Evolutionary conservation across 2,797 vertebrate genomes (phyloP), one percentile per base, ranked within the genome.

Genomic region (Ambastaia sidthimunki): DNA sequence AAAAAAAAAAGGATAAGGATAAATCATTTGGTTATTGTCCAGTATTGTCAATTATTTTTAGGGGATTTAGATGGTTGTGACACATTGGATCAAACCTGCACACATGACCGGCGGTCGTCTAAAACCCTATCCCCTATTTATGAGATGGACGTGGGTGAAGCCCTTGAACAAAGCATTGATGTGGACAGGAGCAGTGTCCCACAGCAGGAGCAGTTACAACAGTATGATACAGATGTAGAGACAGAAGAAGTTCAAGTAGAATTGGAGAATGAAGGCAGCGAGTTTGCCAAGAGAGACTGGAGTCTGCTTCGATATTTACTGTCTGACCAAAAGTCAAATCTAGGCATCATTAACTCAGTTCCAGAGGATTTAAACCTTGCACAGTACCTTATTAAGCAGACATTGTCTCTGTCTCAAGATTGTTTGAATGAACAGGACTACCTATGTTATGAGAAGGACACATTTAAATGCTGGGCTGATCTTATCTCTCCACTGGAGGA

Each of bases 1-100:
- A 54, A 78, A 76, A 78, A 78, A 78, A 69, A 71, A 76, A 63
- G 73, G 6, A 37, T 50, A 7, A 37, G 6, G 34, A 7, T 37
- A 7, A 37, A 37, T 37, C 34, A 37, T 7, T 37, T 37, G 34
- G 96, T 98, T 96, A 99, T 95, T 98, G 94, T 97, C 90, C 95
- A 98, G 97, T 99, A 96, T 99, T 99, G 95, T 99, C 95, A 96
- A 98, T 98, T 97, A 96, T 96, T 99, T 97, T 97, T 93, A 99
- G 98, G 98, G 94, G 93, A 98, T 95, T 96, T 96, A 97, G 94
- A 96, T 95, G 96, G 94, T 97, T 37, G 34, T 98, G 97, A 97
- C 93, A 96, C 95, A 96, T 90, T 95, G 97, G 96, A 96, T 96
- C 96, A 98, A 96, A 96, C 89, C 96, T 93, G 34, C 34, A 37